Evolutionary conservation across 1,140 invertebrate genomes (phyloP).

Genomic region (Drosophila orosa): DNA sequence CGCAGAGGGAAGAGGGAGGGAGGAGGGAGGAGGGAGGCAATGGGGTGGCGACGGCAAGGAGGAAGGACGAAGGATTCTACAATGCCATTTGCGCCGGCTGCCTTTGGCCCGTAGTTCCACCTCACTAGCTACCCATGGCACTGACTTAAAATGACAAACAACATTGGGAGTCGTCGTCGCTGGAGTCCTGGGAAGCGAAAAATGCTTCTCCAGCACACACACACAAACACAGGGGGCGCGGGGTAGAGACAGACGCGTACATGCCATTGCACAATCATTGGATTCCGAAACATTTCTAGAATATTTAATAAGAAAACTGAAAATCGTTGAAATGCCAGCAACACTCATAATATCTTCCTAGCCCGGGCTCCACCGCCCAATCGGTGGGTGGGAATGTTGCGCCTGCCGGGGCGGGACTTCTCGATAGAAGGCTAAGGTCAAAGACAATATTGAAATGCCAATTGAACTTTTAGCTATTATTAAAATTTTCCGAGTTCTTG

Average conservation of each 20-base stretch:
- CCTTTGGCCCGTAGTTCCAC: slow-evolving; percentile 73
- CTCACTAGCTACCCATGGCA: slow-evolving; percentile 79
- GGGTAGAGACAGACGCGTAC: slow-evolving; percentile 54
- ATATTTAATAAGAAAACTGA: slow-evolving; percentile 83
- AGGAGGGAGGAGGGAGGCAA: background rate
- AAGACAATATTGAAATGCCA: slow-evolving; percentile 82
- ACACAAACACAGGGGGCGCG: background rate
- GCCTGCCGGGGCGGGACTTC: slow-evolving; percentile 33
- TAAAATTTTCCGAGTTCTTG: slow-evolving; percentile 59
- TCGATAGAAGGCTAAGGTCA: slow-evolving; percentile 79
- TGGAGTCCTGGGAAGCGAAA: slow-evolving; percentile 62
- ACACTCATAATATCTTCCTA: slow-evolving; percentile 76
- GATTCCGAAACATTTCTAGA: slow-evolving; percentile 83
- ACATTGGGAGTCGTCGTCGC: slow-evolving; percentile 63
- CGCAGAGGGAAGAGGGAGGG: slow-evolving; percentile 25
- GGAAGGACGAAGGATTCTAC: slow-evolving; percentile 35
- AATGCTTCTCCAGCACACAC: slow-evolving; percentile 61
- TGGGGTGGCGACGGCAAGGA: background rate
- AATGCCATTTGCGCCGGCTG: slow-evolving; percentile 56
- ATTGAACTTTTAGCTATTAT: slow-evolving; percentile 80
- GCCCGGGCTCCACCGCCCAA: slow-evolving; percentile 3
- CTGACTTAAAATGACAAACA: slow-evolving; percentile 82
- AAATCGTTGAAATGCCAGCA: slow-evolving; percentile 83
- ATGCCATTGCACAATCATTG: slow-evolving; percentile 83
- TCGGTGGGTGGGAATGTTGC: slow-evolving; percentile 24